Conservation (phyloP, 1,140 invertebrate species). For the Drosophila parvula region DNA sequence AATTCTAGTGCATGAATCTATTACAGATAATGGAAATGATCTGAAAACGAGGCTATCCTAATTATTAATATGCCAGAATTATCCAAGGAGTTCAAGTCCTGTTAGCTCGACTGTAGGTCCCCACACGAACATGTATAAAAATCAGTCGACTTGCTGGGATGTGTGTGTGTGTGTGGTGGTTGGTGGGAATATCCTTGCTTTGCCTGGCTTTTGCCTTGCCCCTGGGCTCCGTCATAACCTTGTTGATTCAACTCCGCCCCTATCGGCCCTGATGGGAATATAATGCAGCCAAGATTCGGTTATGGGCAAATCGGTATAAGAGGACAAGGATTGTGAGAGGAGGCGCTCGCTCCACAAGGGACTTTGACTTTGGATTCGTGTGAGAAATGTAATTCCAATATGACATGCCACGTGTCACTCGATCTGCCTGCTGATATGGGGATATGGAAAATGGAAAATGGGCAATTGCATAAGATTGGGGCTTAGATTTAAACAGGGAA, state of each 20-base stretch:
- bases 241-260: constrained; percentile 46
- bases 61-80: background rate
- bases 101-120: background rate
- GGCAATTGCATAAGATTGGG: constrained; percentile 37
- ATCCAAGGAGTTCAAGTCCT: background rate
- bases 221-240: constrained; percentile 35
- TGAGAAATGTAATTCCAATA: constrained; percentile 56
- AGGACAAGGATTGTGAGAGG: background rate
- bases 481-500: background rate
- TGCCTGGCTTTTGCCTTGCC: constrained; percentile 35
- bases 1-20: background rate
- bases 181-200: constrained; percentile 13
- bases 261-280: constrained; percentile 45
- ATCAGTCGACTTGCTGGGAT: constrained; percentile 7
- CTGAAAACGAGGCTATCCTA: background rate
- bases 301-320: background rate
- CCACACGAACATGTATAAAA: constrained; percentile 11
- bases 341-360: constrained; percentile 11
- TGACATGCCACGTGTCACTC: constrained; percentile 52
- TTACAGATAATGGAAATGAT: background rate
- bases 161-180: background rate
- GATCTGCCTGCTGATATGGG: constrained; percentile 36
- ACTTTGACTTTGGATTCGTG: constrained; percentile 49
- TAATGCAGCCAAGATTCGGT: constrained; percentile 50
- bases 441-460: constrained; percentile 25